phyloP scores from a whole-genome alignment of 2,888 invertebrate genomes.

The Cephus sareptanus region DNA sequence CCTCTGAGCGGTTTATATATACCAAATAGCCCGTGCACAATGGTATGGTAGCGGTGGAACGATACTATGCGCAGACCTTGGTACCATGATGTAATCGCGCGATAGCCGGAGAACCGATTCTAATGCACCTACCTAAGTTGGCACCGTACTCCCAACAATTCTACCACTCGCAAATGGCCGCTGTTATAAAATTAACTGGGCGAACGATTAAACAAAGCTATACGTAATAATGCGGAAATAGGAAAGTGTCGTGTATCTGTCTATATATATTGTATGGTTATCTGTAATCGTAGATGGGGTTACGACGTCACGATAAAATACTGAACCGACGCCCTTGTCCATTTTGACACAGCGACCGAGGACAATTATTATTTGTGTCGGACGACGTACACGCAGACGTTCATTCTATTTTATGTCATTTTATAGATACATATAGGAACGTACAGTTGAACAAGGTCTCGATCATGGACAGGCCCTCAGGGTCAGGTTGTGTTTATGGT shows the following conservation, averaged over 20 bases:
- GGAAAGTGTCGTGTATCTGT: too few species aligned
- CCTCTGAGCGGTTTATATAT: too few species aligned
- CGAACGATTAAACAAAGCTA: background rate
- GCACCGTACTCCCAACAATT: constrained; percentile 19
- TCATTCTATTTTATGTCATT: background rate
- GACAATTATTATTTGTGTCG: background rate
- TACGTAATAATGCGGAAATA: background rate
- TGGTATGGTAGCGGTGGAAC: constrained; percentile 2
- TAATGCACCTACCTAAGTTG: constrained; percentile 14
- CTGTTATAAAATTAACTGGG: background rate
- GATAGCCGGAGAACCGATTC: background rate
- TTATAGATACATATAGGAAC: background rate
- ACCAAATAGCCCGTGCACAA: too few species aligned
- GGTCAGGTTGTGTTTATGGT: too few species aligned
- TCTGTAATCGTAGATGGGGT: background rate
- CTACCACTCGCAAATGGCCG: background rate
- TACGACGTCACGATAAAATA: background rate
- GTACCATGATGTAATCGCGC: background rate
- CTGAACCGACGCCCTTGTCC: background rate
- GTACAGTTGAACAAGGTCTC: too few species aligned
- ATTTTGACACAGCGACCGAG: background rate
- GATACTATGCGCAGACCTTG: background rate
- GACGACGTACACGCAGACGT: background rate
- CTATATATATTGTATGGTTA: background rate
- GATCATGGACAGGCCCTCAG: too few species aligned